Evolutionary conservation across 2,797 vertebrate species (phyloP).

Genomic region (Acipenser ruthenus): DNA sequence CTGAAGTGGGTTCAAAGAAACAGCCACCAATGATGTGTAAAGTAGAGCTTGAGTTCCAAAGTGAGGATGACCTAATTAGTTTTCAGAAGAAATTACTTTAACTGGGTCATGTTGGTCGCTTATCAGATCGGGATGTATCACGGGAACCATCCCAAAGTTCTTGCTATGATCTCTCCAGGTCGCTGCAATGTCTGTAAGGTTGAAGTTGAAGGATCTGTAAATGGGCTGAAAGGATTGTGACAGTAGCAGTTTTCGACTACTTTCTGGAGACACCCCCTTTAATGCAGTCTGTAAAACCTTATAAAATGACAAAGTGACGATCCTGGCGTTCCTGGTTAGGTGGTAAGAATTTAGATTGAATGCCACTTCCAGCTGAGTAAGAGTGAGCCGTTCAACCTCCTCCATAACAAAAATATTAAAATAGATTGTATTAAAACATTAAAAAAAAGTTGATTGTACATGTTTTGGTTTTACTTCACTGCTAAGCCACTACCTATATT

Average conservation of each 20-base stretch:
- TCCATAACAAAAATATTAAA: constrained; percentile 83
- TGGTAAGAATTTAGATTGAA: constrained; percentile 52
- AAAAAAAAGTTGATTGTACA: neutral
- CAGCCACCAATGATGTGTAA: constrained; percentile 63
- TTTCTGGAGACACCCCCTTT: constrained; percentile 37
- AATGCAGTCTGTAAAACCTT: constrained; percentile 39
- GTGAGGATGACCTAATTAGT: constrained; percentile 14
- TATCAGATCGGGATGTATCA: constrained; percentile 34
- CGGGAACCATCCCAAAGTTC: constrained; percentile 61
- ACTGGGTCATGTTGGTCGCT: accelerated
- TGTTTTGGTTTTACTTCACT: too few species aligned
- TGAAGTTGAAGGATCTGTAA: constrained; percentile 50
- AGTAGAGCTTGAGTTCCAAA: constrained; percentile 32
- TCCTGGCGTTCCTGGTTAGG: constrained; percentile 12
- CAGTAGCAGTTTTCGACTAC: constrained; percentile 51
- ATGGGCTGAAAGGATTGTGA: constrained; percentile 55
- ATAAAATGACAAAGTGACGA: constrained; percentile 62
- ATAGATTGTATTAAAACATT: constrained; percentile 56
- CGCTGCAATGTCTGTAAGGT: constrained; percentile 57
- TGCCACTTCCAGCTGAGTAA: constrained; percentile 72
- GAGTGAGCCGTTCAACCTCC: constrained; percentile 63
- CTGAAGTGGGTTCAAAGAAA: constrained; percentile 68
- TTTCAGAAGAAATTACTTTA: accelerated
- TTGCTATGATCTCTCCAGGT: constrained; percentile 42
- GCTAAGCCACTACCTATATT: too few species aligned